Evolutionary conservation across 1,140 invertebrate genomes (phyloP), one percentile per base, ranked within the genome.

Genomic region (Diorhabda sublineata): DNA sequence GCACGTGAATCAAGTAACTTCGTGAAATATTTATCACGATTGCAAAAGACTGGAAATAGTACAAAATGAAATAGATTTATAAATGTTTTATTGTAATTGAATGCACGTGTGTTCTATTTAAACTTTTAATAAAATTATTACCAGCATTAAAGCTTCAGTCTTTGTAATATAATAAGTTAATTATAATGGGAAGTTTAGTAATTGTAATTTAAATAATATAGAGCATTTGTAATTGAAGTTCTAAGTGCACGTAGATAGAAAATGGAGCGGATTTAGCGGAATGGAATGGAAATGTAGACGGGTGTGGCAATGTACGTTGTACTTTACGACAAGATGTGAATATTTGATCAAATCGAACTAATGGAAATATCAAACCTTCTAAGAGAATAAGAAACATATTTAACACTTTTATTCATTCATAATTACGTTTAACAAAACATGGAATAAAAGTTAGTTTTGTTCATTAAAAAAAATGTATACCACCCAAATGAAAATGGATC

Each of bases 141-240:
- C 73, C 71, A 69, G 66, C 70, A 74, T 77, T 75, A 78, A 76
- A 76, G 70, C 74, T 73, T 75, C 64, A 75, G 73, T 74, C 72
- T 78, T 76, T 69, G 75, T 76, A 77, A 77, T 76, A 75, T 74
- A 77, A 71, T 77, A 76, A 76, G 69, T 77, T 73, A 74, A 77
- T 77, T 74, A 76, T 75, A 74, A 74, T 73, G 66, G 71, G 72
- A 77, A 75, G 75, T 77, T 76, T 52, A 62, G 76, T 75, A 78
- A 78, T 78, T 78, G 76, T 77, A 75, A 77, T 74, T 77, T 78
- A 74, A 78, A 78, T 77, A 77, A 78, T 77, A 73, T 75, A 76
- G 76, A 73, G 70, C 74, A 75, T 75, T 75, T 74, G 71, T 76
- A 76, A 77, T 78, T 73, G 75, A 74, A 73, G 69, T 68, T 74